Conservation (phyloP, 1,140 invertebrate species). For the Macrotrachela quadricornifera region DNA sequence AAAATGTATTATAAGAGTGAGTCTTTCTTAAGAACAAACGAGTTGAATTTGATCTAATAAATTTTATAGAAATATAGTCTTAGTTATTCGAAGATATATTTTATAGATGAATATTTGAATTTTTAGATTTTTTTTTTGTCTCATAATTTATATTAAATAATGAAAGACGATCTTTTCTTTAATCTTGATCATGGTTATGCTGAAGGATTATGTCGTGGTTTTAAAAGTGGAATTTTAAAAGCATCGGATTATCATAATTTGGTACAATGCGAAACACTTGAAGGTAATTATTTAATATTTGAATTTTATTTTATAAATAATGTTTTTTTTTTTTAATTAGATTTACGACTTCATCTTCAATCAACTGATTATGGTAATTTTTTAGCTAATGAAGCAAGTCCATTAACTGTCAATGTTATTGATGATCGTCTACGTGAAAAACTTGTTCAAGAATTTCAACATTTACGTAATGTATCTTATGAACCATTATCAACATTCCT, state of each 20-base stretch:
- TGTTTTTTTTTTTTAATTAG: too few species aligned
- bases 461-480: slow-evolving; percentile 87
- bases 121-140: too few species aligned
- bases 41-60: too few species aligned
- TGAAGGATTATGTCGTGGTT: slow-evolving; percentile 87
- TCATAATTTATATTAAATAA: too few species aligned
- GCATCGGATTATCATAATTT: slow-evolving; percentile 92
- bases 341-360: slow-evolving; percentile 93
- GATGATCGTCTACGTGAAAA: slow-evolving; percentile 96
- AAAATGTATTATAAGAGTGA: too few species aligned
- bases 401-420: slow-evolving; percentile 83
- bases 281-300: slow-evolving; percentile 22
- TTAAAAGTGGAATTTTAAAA: slow-evolving; percentile 91
- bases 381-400: slow-evolving; percentile 91
- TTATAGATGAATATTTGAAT: too few species aligned
- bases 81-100: too few species aligned
- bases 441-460: slow-evolving; percentile 90
- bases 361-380: slow-evolving; percentile 97
- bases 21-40: too few species aligned
- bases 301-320: too few species aligned
- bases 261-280: slow-evolving; percentile 94
- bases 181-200: slow-evolving; percentile 95
- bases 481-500: slow-evolving; percentile 89
- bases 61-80: too few species aligned
- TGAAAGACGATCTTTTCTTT: slow-evolving; percentile 48